Conservation (phyloP, 2,113 vertebrate species). For the Dasyornis broadbenti region DNA sequence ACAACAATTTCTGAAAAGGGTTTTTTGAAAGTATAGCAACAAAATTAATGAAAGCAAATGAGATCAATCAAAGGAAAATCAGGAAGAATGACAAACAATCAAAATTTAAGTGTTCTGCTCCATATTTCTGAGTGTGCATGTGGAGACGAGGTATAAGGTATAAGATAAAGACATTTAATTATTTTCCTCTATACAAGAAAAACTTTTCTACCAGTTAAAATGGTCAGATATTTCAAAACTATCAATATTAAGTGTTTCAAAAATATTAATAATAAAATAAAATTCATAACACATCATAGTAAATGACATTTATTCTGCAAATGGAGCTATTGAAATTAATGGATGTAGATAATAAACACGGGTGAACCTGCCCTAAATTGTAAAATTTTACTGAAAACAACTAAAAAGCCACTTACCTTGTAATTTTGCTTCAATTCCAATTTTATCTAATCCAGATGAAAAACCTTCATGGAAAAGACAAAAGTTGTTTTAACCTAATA, state of each 20-base stretch:
- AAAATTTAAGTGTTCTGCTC: not conserved
- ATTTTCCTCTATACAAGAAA: not conserved
- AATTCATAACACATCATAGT: not conserved
- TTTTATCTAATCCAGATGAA: slow-evolving; percentile 79
- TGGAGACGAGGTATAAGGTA: not conserved
- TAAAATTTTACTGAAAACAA: not conserved
- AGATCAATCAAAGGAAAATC: not conserved
- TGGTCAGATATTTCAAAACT: not conserved
- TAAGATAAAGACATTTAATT: not conserved
- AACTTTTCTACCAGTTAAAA: not conserved
- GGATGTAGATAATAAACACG: not conserved
- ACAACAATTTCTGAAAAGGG: not conserved
- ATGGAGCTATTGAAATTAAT: not conserved
- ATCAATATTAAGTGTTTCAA: not conserved
- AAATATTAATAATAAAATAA: not conserved
- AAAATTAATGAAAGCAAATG: not conserved
- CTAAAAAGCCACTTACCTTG: slow-evolving; percentile 78
- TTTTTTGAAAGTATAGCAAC: not conserved
- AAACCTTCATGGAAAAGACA: slow-evolving; percentile 78
- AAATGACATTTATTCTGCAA: not conserved
- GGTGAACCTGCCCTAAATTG: not conserved
- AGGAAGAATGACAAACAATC: not conserved
- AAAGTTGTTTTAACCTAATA: not conserved
- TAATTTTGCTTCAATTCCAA: slow-evolving; percentile 91
- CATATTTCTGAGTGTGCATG: not conserved